A percentile compares a stretch with the other conserved stretches of the same genome.
phyloP scores from a whole-genome alignment of 2,888 invertebrate species.

The Limnephilus rhombicus region DNA sequence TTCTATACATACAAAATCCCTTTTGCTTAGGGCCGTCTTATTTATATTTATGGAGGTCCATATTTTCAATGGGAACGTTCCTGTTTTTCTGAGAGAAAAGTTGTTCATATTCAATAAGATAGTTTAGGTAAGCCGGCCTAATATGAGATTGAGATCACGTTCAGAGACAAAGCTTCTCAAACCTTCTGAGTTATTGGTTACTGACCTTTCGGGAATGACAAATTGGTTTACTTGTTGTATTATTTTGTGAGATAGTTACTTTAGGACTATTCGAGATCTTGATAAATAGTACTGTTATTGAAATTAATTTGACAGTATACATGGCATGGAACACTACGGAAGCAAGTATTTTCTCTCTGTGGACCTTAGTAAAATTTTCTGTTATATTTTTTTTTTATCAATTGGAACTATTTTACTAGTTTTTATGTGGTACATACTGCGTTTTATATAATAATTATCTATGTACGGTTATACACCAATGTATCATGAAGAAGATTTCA shows the following conservation, averaged over 20 bases:
- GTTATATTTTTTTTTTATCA: too few species aligned
- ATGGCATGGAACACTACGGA: too few species aligned
- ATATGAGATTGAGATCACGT: conserved; percentile 27
- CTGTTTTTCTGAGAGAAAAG: conserved; percentile 4
- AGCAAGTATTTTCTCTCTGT: too few species aligned
- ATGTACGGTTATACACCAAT: too few species aligned
- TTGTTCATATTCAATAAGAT: conserved; percentile 35
- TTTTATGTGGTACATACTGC: too few species aligned
- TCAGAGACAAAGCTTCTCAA: conserved; percentile 9
- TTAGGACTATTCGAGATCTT: neutral
- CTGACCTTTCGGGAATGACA: neutral
- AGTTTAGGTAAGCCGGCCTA: conserved; percentile 16
- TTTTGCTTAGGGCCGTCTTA: neutral
- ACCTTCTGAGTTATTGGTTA: neutral
- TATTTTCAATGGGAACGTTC: neutral
- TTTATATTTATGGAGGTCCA: neutral
- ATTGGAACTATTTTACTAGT: too few species aligned
- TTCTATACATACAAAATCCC: neutral
- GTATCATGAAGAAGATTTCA: too few species aligned
- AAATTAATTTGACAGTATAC: too few species aligned
- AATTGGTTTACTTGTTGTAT: neutral
- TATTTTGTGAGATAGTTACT: neutral
- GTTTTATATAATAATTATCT: too few species aligned
- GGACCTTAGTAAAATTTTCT: too few species aligned
- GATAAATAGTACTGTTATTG: too few species aligned